Base-by-base conservation (phyloP, 2,888 invertebrate species). In the Mythimna pallens region DNA sequence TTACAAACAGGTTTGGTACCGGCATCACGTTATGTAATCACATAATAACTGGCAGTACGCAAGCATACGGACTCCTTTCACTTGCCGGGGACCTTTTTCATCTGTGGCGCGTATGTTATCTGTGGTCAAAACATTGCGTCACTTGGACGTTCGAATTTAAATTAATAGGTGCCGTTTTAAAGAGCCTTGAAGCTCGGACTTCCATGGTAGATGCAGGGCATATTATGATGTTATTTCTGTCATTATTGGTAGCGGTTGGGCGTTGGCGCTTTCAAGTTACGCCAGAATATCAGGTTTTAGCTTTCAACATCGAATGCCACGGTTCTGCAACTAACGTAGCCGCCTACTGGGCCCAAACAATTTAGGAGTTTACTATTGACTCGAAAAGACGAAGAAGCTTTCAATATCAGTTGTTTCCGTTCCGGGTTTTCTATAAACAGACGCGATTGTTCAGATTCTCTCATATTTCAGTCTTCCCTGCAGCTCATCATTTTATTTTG, bases 1-100 rank as follows among this genome's bases (percentile, higher is more conserved):
- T 74, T 86, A 69, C 58, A 58, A 77, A 86, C 86, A 71, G 83
- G 86, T 86, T 86, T 84, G 74, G 79, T 81, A 85, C 86, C 76
- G 84, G 86, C 83, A 79, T 81, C 73, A 74, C 64, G 80, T 91
- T 91, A 90, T 88, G 90, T 88, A 90, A 91, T 68, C 76, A 70
- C 80, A 75, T 86, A 87, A 86, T 89, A 86, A 89, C 86, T 83
- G 73, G 76, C 70, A 81, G 70, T 86, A 84, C 72, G 80, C 79
- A 82, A 75, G 86, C 83, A 85, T 86, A 81, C 83, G 84, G 78
- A 84, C 88, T 90, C 91, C 92, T 92, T 92, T 92, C 92, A 91
- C 91, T 91, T 88, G 82, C 83, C 89, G 90, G 89, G 47, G 88
- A 89, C 91, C 89, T 91, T 91, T 89, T 90, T 88, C 89, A 90